Evolutionary conservation across 2,888 invertebrate genomes (phyloP).

Genomic region (Diarsia rubi): DNA sequence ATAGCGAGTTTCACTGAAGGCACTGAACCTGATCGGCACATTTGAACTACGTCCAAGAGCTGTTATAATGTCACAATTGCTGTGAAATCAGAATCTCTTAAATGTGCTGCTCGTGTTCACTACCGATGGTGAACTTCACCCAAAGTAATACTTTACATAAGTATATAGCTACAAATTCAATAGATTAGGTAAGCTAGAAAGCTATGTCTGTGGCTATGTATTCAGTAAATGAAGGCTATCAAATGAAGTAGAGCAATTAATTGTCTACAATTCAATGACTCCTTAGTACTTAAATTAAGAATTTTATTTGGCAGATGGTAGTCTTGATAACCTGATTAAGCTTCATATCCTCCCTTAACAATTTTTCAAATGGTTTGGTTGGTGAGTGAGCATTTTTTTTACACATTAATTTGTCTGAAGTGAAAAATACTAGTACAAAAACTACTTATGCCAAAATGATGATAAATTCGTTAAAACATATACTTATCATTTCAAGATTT

Average conservation of each 20-base stretch:
- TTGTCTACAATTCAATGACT: conserved; percentile 13
- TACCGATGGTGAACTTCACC: not conserved
- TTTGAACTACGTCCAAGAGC: not conserved
- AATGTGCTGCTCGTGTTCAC: not conserved
- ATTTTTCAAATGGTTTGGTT: conserved; percentile 17
- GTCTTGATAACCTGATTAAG: conserved; percentile 38
- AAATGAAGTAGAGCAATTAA: not conserved
- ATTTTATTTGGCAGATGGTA: conserved; percentile 36
- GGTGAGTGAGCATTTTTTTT: conserved; percentile 18
- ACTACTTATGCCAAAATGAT: not conserved
- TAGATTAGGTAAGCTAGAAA: not conserved
- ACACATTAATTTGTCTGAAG: not conserved
- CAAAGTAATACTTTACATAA: not conserved
- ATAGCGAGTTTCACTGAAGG: not conserved
- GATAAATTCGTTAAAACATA: not conserved
- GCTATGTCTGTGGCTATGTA: too few relatives aligned
- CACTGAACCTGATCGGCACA: not conserved
- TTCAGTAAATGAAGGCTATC: not conserved
- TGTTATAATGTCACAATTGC: not conserved
- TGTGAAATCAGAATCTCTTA: not conserved
- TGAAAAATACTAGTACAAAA: not conserved
- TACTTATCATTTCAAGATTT: conserved; percentile 23
- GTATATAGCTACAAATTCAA: not conserved
- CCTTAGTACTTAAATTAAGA: conserved; percentile 10
- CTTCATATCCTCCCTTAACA: conserved; percentile 18